Evolutionary conservation across 2,113 vertebrate species (phyloP).

Genomic region (Alosa alosa): DNA sequence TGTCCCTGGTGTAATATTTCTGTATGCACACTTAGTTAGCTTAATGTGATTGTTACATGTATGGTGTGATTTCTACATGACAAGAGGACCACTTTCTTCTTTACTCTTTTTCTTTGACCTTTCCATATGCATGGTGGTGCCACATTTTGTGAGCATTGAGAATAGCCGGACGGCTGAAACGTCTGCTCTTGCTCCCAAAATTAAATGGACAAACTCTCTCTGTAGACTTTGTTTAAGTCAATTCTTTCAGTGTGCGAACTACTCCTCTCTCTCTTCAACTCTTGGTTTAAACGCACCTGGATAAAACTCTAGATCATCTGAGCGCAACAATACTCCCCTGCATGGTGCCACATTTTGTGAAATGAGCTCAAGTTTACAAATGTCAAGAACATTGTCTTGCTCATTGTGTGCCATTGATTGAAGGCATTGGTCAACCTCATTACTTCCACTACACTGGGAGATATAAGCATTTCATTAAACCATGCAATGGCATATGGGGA

Average conservation of each 20-base stretch:
- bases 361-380: constrained; percentile 4
- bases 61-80: background rate
- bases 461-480: too few relatives aligned
- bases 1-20: background rate
- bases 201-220: too few relatives aligned
- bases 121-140: background rate
- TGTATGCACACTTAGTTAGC: background rate
- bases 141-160: background rate
- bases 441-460: background rate
- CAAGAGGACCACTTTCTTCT: background rate
- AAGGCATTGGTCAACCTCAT: background rate
- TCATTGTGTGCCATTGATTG: background rate
- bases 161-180: too few relatives aligned
- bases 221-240: too few relatives aligned
- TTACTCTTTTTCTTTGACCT: background rate
- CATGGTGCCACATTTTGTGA: background rate
- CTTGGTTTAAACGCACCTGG: too few relatives aligned
- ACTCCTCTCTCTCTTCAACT: too few relatives aligned
- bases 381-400: background rate
- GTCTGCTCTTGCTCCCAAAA: too few relatives aligned
- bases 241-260: too few relatives aligned
- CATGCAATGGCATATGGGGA: too few relatives aligned
- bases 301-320: too few relatives aligned
- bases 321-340: too few relatives aligned
- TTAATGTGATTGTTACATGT: background rate